A percentile compares a stretch with the other conserved stretches of the same genome.
phyloP scores from a whole-genome alignment of 2,797 vertebrate genomes.

The Sebastes umbrosus region DNA sequence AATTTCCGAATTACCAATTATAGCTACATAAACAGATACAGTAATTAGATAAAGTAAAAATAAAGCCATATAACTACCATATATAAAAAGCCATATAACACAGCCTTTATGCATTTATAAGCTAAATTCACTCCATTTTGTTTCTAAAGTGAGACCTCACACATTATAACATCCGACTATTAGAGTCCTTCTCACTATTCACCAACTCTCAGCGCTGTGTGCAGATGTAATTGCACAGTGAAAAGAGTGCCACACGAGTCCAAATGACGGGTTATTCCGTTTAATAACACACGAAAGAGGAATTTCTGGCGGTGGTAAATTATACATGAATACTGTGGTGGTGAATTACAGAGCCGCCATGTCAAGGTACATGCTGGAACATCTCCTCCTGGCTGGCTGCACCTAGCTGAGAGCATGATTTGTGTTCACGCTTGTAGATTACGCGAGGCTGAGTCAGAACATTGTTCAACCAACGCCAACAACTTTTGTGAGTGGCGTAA shows the following conservation, averaged over 20 bases:
- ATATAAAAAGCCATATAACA: no score
- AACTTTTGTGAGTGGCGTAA: slow-evolving; percentile 15
- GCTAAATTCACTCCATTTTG: background rate
- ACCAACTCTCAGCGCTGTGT: background rate
- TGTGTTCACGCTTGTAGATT: slow-evolving; percentile 28
- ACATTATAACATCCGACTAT: background rate
- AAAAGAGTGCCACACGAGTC: slow-evolving; percentile 18
- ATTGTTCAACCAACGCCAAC: slow-evolving; percentile 21
- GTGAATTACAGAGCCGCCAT: slow-evolving; percentile 63
- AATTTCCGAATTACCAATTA: background rate
- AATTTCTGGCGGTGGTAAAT: slow-evolving; percentile 66
- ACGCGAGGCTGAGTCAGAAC: slow-evolving; percentile 59
- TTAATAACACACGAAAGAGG: slow-evolving; percentile 74
- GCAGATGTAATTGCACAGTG: slow-evolving; percentile 24
- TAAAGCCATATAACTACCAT: background rate
- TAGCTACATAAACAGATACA: background rate
- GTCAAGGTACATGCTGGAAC: slow-evolving; percentile 63
- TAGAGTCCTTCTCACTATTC: background rate
- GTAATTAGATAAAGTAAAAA: background rate
- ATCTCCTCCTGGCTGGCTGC: slow-evolving; percentile 47
- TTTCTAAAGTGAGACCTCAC: background rate
- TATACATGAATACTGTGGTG: slow-evolving; percentile 63
- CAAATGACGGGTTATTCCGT: slow-evolving; percentile 66
- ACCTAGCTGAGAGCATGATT: slow-evolving; percentile 45
- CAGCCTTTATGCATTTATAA: background rate